A percentile compares a stretch with the other conserved stretches of the same genome.
phyloP scores from a whole-genome alignment of 1,140 invertebrate genomes.

The Bombus cullumanus region DNA sequence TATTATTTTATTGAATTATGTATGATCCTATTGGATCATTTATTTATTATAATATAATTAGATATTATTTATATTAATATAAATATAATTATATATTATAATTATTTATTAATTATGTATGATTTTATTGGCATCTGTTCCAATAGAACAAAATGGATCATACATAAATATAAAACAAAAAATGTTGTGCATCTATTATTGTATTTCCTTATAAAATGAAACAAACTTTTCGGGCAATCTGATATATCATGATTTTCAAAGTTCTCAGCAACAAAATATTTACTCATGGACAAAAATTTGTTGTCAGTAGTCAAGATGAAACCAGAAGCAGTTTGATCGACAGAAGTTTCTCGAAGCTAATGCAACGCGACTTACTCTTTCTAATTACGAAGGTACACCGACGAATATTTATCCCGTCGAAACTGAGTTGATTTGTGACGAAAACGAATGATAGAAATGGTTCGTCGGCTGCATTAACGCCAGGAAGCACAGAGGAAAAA shows the following conservation, averaged over 20 bases:
- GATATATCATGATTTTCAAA: neutral
- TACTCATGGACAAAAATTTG: neutral
- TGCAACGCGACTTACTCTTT: neutral
- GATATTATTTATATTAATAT: no score
- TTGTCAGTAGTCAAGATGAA: neutral
- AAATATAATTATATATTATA: no score
- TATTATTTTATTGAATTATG: no score
- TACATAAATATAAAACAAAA: neutral
- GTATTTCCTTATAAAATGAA: neutral
- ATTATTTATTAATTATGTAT: no score
- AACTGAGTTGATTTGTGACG: neutral
- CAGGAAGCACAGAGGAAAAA: neutral
- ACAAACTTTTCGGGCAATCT: no score
- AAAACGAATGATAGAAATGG: neutral
- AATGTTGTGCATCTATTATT: neutral
- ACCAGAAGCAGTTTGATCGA: neutral
- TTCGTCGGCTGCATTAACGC: neutral
- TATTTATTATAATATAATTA: no score
- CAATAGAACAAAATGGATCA: no score
- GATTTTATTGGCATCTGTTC: no score
- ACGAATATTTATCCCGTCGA: neutral
- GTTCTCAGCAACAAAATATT: neutral
- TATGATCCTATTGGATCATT: no score
- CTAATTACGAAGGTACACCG: neutral
- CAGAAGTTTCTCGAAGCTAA: neutral